Evolutionary conservation across 2,888 invertebrate species (phyloP).

Genomic region (Microctonus brassicae): DNA sequence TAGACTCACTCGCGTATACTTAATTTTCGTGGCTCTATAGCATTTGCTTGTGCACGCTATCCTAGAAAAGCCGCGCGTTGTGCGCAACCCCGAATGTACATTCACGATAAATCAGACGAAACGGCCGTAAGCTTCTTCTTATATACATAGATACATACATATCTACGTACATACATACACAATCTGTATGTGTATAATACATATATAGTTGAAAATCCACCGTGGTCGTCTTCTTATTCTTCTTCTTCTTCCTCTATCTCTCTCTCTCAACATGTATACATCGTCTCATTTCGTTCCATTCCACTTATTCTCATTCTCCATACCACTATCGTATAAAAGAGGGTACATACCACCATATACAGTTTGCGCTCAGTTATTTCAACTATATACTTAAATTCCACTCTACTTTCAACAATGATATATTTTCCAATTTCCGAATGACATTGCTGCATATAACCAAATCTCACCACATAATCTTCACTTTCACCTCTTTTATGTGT

Average conservation of each 20-base stretch:
- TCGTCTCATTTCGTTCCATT: constrained; percentile 17
- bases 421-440: constrained; percentile 26
- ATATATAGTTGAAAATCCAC: constrained; percentile 20
- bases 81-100: constrained; percentile 20
- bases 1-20: constrained; percentile 22
- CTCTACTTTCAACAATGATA: constrained; percentile 4
- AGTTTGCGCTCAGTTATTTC: constrained; percentile 16
- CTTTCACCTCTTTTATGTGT: not conserved
- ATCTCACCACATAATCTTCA: constrained; percentile 14
- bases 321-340: not conserved
- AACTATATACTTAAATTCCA: not conserved
- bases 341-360: not conserved
- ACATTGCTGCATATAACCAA: constrained; percentile 2
- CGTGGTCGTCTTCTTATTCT: constrained; percentile 2
- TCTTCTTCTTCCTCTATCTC: constrained; percentile 19
- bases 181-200: too few relatives aligned
- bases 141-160: too few relatives aligned
- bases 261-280: too few relatives aligned
- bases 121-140: constrained; percentile 23
- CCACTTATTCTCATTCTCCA: constrained; percentile 9
- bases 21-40: constrained; percentile 16
- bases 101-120: constrained; percentile 25
- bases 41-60: not conserved
- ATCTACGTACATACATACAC: too few relatives aligned
- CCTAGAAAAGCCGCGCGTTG: constrained; percentile 11